Base-by-base conservation (phyloP, 2,797 vertebrate species). In the Lacerta viridis region DNA sequence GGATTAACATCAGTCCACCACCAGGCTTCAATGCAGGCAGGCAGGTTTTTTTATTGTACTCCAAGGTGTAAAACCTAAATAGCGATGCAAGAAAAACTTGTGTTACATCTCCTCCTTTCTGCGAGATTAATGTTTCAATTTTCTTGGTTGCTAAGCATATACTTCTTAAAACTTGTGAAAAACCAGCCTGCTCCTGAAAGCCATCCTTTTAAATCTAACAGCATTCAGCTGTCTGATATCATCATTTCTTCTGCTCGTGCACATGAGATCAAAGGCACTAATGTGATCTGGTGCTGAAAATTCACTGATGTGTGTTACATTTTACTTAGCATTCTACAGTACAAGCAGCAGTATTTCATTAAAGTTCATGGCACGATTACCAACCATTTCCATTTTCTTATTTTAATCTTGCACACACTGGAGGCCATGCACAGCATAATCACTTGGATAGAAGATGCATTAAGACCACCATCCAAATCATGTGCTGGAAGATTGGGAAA, bases 261-360 rank as follows among this genome's bases (percentile, higher is more conserved):
- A 84, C 88, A 36, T 83, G 0, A 43, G 23, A 61, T 87, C 82
- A 88, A 91, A 33, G 76, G 39, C 3, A 46, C 7, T 20, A 83
- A 85, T 84, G 83, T 33, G 80, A 68, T 1, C 77, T 59, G 74
- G 5, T 36, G 8, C 11, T 88, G 11, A 85, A 91, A 89, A 88
- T 84, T 71, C 0, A 39, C 66, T 76, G 77, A 1, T 55, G 9
- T 1, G 10, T 82, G 25, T 71, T 55, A 3, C 83, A 76, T 11
- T 29, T 15, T 46, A 27, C 25, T 69, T 68, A 76, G 17, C 15
- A 20, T 2, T 64, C 29, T 68, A 79, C 33, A 33, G 33, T 33
- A 33, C 18, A 69, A 79, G n/a, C 43, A 69, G 61, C 29, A 50
- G 13, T 23, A 2, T 68, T 46, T 71, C 29, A 29, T 27, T 29